A percentile compares a stretch with the other conserved stretches of the same genome.
Conservation (phyloP, 2,888 invertebrate species). For the Idaea aversata region DNA sequence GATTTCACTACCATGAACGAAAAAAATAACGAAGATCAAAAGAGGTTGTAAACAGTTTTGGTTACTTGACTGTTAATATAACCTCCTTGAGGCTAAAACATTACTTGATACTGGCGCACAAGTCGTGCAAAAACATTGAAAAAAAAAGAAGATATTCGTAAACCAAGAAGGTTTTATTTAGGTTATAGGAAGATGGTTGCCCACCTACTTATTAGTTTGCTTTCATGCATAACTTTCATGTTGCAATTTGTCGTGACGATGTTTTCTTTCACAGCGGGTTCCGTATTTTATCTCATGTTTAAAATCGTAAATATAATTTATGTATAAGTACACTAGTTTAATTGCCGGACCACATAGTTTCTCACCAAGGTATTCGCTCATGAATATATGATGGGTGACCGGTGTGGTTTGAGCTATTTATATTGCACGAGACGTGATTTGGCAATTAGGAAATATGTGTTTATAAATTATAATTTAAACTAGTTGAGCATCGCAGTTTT, state of each 20-base stretch:
- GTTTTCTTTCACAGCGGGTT: conserved; percentile 40
- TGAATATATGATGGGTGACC: conserved; percentile 44
- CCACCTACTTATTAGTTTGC: not conserved
- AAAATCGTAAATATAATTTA: conserved; percentile 41
- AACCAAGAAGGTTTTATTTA: no score
- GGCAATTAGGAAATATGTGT: not conserved
- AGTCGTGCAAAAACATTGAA: no score
- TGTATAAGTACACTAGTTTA: conserved; percentile 27
- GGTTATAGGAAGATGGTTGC: no score
- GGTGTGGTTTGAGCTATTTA: conserved; percentile 21
- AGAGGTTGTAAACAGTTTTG: no score
- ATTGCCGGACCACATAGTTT: conserved; percentile 33
- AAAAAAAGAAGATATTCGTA: no score
- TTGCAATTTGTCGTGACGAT: conserved; percentile 13
- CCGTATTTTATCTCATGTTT: conserved; percentile 26
- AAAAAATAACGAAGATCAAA: no score
- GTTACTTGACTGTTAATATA: no score
- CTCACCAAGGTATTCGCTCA: conserved; percentile 36
- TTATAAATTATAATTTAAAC: no score
- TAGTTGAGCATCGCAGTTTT: no score
- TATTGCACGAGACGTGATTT: conserved; percentile 5
- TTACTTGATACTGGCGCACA: no score
- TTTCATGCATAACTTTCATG: conserved; percentile 2
- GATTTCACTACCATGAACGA: no score
- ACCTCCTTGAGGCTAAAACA: no score